Base-by-base conservation (phyloP, 1,140 invertebrate species). In the Neodiprion fabricii region DNA sequence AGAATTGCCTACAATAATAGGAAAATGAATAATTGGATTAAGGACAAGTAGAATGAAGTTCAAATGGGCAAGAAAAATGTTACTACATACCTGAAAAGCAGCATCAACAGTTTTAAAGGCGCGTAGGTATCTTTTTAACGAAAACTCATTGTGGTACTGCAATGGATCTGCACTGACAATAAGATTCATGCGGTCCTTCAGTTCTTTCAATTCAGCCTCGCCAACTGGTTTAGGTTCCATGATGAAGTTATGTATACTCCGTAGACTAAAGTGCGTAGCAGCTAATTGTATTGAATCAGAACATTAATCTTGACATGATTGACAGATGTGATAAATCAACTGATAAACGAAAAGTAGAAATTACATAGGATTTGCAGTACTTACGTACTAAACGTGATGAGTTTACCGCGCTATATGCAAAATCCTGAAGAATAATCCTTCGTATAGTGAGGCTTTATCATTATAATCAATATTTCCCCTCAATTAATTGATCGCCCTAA, bases 131-230 rank as follows among this genome's bases (percentile, higher is more conserved):
- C 92, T 86, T 77, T 88, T 89, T n/a, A 94, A 80, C 12, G 92
- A 93, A 86, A 90, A 93, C 49, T 93, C 92, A 84, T 94, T 94
- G 73, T 93, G 92, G 79, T 93, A 93, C 80, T 94, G 92, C 21
- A 84, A 87, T 11, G 92, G 92, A 86, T 94, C 93, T 14, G 93
- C 93, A 75, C 91, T 91, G 9, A 86, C 89, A 75, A 94, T 94
- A 72, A 94, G 81, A 85, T 92, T 91, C 91, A 94, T 93, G 71
- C 92, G 88, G 76, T 90, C 89, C 84, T 93, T 93, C 12, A 94
- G 80, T 72, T 92, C 91, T 80, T 91, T 90, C 10, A 93, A 86
- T 81, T 93, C 91, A 68, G 89, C 88, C 78, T 92, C 91, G 82
- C 90, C 91, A 23, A 92, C 89, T 75, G 85, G 87, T 79, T 88